Evolutionary conservation across 2,888 invertebrate species (phyloP), one percentile per base, ranked within the genome.

Genomic region (Arrhopalites spinosus): DNA sequence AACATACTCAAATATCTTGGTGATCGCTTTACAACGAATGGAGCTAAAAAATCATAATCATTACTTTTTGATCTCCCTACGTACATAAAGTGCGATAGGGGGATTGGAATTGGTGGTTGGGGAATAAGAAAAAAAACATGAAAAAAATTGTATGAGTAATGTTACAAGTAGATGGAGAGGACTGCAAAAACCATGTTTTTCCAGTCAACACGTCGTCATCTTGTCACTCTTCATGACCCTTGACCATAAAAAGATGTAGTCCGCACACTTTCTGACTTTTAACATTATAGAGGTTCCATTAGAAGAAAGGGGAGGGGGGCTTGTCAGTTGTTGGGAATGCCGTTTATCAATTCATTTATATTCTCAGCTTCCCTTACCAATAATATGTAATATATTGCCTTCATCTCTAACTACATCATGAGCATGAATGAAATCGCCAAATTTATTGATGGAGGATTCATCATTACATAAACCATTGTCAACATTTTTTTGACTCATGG

Each of bases 151-250:
- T n/a, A 47, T n/a, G 20, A 20, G 53, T 53, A 8, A 53, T 47
- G 47, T 47, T 47, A 47, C 2, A 47, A 47, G 47, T 17, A 47
- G 15, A 47, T 1, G 45, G 8, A 45, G 45, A 50, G 50, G 53
- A n/a, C 1, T 53, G 53, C n/a, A 53, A 23, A 53, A 53, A 53
- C n/a, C 8, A 8, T 53, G 36, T 36, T 36, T 50, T 15, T n/a
- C 2, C 27, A 27, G 59, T 59, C 27, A 27, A 59, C 59, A 45
- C 64, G 50, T 75, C 63, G 78, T 79, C 79, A 79, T 78, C 77
- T 79, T 80, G 80, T 80, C 81, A 80, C 77, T 77, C 73, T 72
- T 76, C 74, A 78, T 68, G 78, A 59, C 75, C 78, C 68, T 75
- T 79, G 76, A 78, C 81, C 81, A 81, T 81, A 79, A 76, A 59